Base-by-base conservation (phyloP, 2,888 invertebrate genomes). In the Rhopalosiphum nymphaeae region DNA sequence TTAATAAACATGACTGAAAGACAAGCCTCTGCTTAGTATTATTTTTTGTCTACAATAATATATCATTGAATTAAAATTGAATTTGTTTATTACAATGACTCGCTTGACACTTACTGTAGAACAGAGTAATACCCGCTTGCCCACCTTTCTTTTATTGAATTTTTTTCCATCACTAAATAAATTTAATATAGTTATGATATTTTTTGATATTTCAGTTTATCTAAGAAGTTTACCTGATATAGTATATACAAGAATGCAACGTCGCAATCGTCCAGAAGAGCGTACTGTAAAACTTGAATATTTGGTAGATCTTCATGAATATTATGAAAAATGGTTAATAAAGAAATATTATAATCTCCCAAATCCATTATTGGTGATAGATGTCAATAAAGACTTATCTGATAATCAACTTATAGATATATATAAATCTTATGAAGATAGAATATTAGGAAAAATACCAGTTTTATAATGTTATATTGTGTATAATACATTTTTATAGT, bases 261-360 rank as follows among this genome's bases (percentile, higher is more conserved):
- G 95, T 11, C 95, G 96, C 94, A 95, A 96, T 46, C 95, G 96
- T 89, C 95, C 95, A 53, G 96, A 96, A 95, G 96, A 96, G 95
- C 95, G 95, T 56, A 94, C 95, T 25, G 96, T 96, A 85, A 95
- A 96, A 61, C 94, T 96, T 91, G 95, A 95, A 5, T 96, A 96
- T 94, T 94, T 96, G 67, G 95, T 95, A n/a, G 94, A 95, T 56
- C 95, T 96, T 5, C 96, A 96, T 95, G 95, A 95, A 25, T 95
- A 96, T 44, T 96, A 96, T 95, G 96, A 96, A 95, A 96, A 96
- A 53, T 96, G 96, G 96, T 95, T 96, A 84, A 95, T 96, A 53
- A 95, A 95, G 21, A 94, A 95, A 44, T 91, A 94, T 29, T 67
- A 87, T 13, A 88, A 95, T 10, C 92, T 95, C 11, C 95, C 95